phyloP scores from a whole-genome alignment of 2,888 invertebrate genomes.

The Netelia fuscicornis region DNA sequence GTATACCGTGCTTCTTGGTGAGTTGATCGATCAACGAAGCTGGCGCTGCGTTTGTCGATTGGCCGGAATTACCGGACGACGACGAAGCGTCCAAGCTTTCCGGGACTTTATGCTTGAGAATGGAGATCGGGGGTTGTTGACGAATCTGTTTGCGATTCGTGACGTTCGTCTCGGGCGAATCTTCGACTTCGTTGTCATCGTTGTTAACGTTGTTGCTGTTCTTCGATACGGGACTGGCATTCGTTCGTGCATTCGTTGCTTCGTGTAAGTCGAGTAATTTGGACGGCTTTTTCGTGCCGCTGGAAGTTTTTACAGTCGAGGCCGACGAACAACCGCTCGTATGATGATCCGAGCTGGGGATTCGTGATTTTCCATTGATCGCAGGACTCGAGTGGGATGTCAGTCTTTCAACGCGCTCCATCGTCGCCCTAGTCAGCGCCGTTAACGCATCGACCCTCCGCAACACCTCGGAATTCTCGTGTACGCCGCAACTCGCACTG shows the following conservation, averaged over 20 bases:
- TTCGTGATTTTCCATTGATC: constrained; percentile 63
- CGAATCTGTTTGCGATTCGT: constrained; percentile 56
- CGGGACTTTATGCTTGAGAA: constrained; percentile 87
- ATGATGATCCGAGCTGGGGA: constrained; percentile 49
- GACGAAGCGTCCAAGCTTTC: constrained; percentile 81
- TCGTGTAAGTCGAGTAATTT: constrained; percentile 31
- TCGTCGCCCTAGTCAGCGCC: constrained; percentile 88
- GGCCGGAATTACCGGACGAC: constrained; percentile 72
- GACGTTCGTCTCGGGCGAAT: constrained; percentile 69
- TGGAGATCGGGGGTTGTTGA: constrained; percentile 85
- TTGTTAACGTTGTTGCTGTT: constrained; percentile 71
- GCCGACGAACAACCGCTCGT: constrained; percentile 41
- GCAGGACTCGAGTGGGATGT: constrained; percentile 77
- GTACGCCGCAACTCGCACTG: constrained; percentile 65
- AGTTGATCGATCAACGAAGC: constrained; percentile 89
- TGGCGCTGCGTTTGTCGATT: constrained; percentile 92
- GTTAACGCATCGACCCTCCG: constrained; percentile 89
- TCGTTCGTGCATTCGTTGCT: constrained; percentile 24
- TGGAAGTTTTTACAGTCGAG: constrained; percentile 56
- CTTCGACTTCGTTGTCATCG: constrained; percentile 71
- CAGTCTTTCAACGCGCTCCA: constrained; percentile 89
- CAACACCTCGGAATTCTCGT: constrained; percentile 82
- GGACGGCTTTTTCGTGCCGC: constrained; percentile 44
- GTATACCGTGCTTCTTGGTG: constrained; percentile 91
- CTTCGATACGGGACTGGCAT: constrained; percentile 29